Evolutionary conservation across 2,888 invertebrate genomes (phyloP).

Genomic region (Pegoplata infirma): DNA sequence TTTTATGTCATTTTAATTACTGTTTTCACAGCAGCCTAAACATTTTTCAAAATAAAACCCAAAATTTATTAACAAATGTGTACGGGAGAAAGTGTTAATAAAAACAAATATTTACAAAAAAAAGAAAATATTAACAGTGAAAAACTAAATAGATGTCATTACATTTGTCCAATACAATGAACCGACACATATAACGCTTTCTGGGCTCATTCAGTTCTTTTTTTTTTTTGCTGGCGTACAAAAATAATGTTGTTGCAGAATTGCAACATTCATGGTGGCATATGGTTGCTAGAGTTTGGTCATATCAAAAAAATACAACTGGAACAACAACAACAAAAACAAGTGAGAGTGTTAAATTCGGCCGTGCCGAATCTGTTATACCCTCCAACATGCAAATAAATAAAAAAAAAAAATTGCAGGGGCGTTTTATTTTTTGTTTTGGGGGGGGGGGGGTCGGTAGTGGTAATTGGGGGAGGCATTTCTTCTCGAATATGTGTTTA

Average conservation of each 20-base stretch:
- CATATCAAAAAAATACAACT: constrained; percentile 35
- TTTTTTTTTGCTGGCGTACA: constrained; percentile 39
- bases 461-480: too few relatives aligned
- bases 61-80: not conserved
- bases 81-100: not conserved
- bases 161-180: constrained; percentile 17
- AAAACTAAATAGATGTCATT: constrained; percentile 1
- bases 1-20: too few relatives aligned
- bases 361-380: too few relatives aligned
- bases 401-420: too few relatives aligned
- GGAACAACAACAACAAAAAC: constrained; percentile 54
- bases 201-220: constrained; percentile 14
- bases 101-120: not conserved
- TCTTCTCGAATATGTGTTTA: too few relatives aligned
- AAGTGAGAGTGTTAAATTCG: too few relatives aligned
- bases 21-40: not conserved
- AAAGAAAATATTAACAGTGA: not conserved
- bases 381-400: too few relatives aligned
- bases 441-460: too few relatives aligned
- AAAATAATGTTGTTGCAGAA: constrained; percentile 62
- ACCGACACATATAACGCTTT: constrained; percentile 19
- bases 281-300: constrained; percentile 53
- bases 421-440: too few relatives aligned
- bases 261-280: constrained; percentile 59
- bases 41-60: not conserved